Base-by-base conservation (phyloP, 2,797 vertebrate genomes). In the Acrossocheilus fasciatus region DNA sequence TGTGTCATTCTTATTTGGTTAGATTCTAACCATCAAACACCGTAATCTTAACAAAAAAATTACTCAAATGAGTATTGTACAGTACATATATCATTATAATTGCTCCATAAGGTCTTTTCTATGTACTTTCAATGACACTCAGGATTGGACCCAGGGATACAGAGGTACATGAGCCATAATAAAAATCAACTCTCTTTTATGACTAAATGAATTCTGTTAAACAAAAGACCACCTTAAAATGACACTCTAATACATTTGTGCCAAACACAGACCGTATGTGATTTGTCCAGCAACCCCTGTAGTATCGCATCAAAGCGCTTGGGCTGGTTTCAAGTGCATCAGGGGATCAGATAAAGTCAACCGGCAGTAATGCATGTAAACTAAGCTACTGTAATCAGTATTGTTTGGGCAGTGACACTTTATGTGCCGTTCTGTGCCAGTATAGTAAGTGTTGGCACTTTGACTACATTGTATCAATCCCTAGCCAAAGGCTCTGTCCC, bases 1-100 rank as follows among this genome's bases (percentile, higher is more conserved):
- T 87, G 86, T 86, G 87, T 89, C 82, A 50, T 93, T 93, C 83
- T 93, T 91, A 94, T 93, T 93, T 94, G 94, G 91, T 92, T 92
- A 90, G 88, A 91, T 90, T 91, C 90, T 90, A 89, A 92, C 92
- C 91, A 85, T 93, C 90, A 91, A 88, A 84, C 82, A 87, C 85
- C 86, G 86, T 85, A 89, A 89, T 88, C 90, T 81, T 90, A 87
- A 88, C 87, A 76, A 89, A 81, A 39, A 39, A 68, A 80, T 62
- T 90, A 87, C 91, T 91, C 90, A 39, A 85, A 87, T 64, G 89
- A 91, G 92, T 88, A 82, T 89, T 89, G 89, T 92, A 92, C 91
- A 93, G 94, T 91, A 91, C 92, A 81, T 68, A 87, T 87, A 88
- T 86, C 87, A 72, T 34, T 54, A 68, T 69, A 73, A 62, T 81